phyloP scores from a whole-genome alignment of 2,888 invertebrate species.

The Tiphia femorata region DNA sequence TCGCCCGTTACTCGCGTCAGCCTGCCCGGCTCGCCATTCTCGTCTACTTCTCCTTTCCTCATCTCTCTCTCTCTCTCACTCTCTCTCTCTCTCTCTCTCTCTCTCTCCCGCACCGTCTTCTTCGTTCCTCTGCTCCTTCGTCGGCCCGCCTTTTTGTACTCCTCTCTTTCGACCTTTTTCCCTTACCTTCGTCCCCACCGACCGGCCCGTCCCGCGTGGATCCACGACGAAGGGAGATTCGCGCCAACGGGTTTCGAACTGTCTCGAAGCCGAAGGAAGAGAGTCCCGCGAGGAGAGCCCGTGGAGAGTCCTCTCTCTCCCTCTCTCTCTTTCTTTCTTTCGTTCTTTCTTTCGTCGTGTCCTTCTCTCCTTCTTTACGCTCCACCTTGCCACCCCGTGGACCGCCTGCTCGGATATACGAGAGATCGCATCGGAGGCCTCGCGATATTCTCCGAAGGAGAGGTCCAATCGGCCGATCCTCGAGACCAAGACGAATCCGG shows the following conservation, averaged over 20 bases:
- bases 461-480: no score
- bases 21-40: slow-evolving; percentile 52
- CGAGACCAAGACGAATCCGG: no score
- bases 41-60: slow-evolving; percentile 33
- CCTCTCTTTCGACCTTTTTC: slow-evolving; percentile 1
- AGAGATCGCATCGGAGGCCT: no score
- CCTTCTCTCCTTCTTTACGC: not conserved
- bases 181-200: slow-evolving; percentile 17
- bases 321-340: slow-evolving; percentile 6
- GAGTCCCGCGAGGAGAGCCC: slow-evolving; percentile 27
- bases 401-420: no score
- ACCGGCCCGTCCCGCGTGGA: slow-evolving; percentile 19
- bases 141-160: slow-evolving; percentile 23
- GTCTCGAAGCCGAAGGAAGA: slow-evolving; percentile 25
- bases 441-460: no score
- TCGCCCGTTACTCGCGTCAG: slow-evolving; percentile 35
- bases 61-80: slow-evolving; percentile 26
- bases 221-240: slow-evolving; percentile 31
- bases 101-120: slow-evolving; percentile 18
- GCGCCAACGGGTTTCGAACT: slow-evolving; percentile 42
- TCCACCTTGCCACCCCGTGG: not conserved
- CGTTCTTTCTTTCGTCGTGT: not conserved
- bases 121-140: slow-evolving; percentile 9
- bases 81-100: slow-evolving; percentile 26
- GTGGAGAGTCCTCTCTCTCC: slow-evolving; percentile 13